Evolutionary conservation across 2,113 vertebrate species (phyloP).

Genomic region (Eclectus roratus): DNA sequence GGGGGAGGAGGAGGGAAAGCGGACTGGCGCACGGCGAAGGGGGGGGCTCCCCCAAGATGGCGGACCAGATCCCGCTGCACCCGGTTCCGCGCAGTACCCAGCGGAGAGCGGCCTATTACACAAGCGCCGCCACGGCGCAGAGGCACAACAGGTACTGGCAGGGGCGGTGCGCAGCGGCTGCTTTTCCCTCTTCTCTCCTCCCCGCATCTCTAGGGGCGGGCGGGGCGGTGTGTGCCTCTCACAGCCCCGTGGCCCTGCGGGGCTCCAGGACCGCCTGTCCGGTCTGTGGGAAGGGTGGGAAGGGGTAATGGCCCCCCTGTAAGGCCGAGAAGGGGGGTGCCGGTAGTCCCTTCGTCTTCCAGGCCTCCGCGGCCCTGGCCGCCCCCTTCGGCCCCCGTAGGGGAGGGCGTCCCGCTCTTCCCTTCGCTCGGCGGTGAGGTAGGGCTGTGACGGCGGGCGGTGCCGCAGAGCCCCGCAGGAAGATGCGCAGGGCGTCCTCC

Average conservation of each 20-base stretch:
- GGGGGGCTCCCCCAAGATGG: slow-evolving; percentile 66
- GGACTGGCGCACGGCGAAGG: not conserved
- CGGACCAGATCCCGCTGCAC: slow-evolving; percentile 75
- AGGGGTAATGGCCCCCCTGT: not conserved
- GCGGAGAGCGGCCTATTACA: slow-evolving; percentile 73
- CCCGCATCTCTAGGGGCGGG: not conserved
- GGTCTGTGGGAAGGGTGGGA: not conserved
- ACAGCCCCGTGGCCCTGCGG: not conserved
- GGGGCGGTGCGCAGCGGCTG: not conserved
- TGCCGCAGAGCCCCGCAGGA: not conserved
- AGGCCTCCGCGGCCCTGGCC: not conserved
- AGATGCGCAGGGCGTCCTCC: not conserved
- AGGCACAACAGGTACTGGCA: slow-evolving; percentile 73
- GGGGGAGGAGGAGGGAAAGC: not conserved
- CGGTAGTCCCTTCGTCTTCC: not conserved
- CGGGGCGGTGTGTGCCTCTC: not conserved
- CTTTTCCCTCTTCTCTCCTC: not conserved
- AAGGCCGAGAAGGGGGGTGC: not conserved
- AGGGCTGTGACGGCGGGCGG: not conserved
- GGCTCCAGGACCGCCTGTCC: no score
- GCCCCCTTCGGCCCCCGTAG: not conserved
- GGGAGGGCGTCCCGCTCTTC: not conserved
- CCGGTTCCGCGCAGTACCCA: slow-evolving; percentile 67
- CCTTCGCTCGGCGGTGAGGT: not conserved
- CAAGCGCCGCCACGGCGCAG: slow-evolving; percentile 50